Evolutionary conservation across 1,140 invertebrate species (phyloP), one percentile per base, ranked within the genome.

Genomic region (Littorina saxatilis): DNA sequence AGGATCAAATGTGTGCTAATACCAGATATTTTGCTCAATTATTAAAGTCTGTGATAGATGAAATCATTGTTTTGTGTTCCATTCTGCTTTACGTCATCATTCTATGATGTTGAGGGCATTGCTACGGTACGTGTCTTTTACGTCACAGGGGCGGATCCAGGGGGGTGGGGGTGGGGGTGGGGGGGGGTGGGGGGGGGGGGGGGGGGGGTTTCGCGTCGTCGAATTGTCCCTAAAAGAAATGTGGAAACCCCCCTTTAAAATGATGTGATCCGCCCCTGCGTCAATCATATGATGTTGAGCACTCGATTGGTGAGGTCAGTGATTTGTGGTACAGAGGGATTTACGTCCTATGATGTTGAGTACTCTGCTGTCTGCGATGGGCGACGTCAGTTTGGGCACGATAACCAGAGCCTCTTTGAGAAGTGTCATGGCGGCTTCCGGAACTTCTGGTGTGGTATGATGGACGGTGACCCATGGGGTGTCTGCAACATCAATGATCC

Each of bases 381-480:
- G 32, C 27, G 77, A 66, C 29, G 52, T 66, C 66, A 50, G 70
- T 27, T 72, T 29, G 17, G 61, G 40, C 5, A 43, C 61, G 11
- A 80, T 72, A 35, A 35, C 11, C 4, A 80, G 61, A 7, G 78
- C 78, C n/a, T 80, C 32, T 47, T 29, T 20, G 63, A 80, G 78
- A 2, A n/a, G 32, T 20, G 40, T 47, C 27, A 13, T 23, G 5
- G 52, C 39, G 40, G 23, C 47, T 17, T 70, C 66, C 27, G 78
- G 78, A 29, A 80, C 3, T 73, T 73, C 39, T 20, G 40, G 61
- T 50, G 61, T 68, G 39, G 61, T 32, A 58, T 85, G 85, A 52
- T 88, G 80, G 27, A 86, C 78, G 27, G 75, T 84, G 20, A 85
- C 47, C 87, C 85, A 88, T 17, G 78, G 40, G 2, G 81, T 29